Evolutionary conservation across 2,797 vertebrate genomes (phyloP).

Genomic region (Notoglanidium macrostoma): DNA sequence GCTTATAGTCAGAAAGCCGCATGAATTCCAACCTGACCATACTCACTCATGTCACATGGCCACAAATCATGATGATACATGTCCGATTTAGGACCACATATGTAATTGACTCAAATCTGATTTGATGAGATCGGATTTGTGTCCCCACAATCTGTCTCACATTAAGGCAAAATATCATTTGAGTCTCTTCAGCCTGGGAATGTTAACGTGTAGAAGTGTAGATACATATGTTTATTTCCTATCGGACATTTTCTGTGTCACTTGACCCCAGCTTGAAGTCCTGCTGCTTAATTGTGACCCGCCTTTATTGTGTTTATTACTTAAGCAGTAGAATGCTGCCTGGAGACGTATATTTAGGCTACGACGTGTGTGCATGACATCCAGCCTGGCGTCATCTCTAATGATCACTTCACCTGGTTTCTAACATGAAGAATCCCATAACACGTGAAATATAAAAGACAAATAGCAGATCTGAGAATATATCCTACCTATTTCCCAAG

Average conservation of each 20-base stretch:
- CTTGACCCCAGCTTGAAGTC: constrained; percentile 3
- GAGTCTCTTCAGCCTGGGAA: no score
- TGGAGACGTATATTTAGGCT: constrained; percentile 24
- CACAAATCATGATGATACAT: no score
- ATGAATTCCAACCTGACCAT: no score
- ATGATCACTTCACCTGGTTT: neutral
- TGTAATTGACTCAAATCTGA: no score
- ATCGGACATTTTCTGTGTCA: neutral
- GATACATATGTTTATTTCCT: neutral
- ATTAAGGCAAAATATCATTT: no score
- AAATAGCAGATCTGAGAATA: neutral
- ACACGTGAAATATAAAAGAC: neutral
- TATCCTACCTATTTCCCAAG: neutral
- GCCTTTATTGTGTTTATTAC: constrained; percentile 6
- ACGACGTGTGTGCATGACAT: constrained; percentile 26
- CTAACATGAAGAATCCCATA: neutral
- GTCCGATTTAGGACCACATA: no score
- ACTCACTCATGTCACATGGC: no score
- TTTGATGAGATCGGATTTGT: no score
- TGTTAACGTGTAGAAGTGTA: no score
- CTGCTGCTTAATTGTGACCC: constrained; percentile 7
- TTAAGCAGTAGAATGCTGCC: constrained; percentile 36
- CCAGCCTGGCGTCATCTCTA: constrained; percentile 2
- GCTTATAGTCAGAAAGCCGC: no score
- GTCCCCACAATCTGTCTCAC: no score